Base-by-base conservation (phyloP, 1,140 invertebrate genomes). In the Polypedilum vanderplanki region DNA sequence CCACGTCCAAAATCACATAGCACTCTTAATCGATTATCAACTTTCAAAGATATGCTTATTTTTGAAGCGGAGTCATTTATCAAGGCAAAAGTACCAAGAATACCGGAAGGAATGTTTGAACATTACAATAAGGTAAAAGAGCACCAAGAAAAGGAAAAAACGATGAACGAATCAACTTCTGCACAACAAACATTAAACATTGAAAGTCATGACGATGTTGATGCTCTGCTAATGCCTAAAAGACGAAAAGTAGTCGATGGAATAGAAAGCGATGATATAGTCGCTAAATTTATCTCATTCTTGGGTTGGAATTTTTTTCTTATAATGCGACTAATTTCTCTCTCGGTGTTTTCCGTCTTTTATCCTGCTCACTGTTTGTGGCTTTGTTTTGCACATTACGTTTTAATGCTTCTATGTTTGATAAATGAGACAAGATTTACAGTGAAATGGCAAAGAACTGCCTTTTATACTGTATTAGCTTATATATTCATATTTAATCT, bases 301-400 rank as follows among this genome's bases (percentile, higher is more conserved):
- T 80, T 89, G 12, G 90, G 89, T 79, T 92, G 91, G 90, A 89
- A 90, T 70, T 83, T 87, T 18, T 92, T 91, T 78, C 87, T 92
- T 33, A 78, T 87, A 4, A 85, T 88, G 15, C 84, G 91, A 41
- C 83, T 91, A 80, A 82, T 91, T 12, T 85, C 90, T n/a, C 86
- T 91, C 41, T 85, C 87, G 8, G 84, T 87, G 0, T 91, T 91
- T 78, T 88, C 87, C n/a, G 86, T 88, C 76, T 90, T 90, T 79
- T 90, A 87, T 80, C 85, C 88, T 0, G 77, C 83, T 7, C 83
- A 86, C 73, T 85, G 88, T n/a, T 80, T 85, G 0, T 86, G 85
- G 40, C 75, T 89, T 24, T 78, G 90, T 18, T 81, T 85, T 24
- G 79, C 84, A 8, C 89, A 90, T 79, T 90, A 90, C 76, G 79